Conservation (phyloP, 2,113 vertebrate genomes). For the Tragulus kanchil region DNA sequence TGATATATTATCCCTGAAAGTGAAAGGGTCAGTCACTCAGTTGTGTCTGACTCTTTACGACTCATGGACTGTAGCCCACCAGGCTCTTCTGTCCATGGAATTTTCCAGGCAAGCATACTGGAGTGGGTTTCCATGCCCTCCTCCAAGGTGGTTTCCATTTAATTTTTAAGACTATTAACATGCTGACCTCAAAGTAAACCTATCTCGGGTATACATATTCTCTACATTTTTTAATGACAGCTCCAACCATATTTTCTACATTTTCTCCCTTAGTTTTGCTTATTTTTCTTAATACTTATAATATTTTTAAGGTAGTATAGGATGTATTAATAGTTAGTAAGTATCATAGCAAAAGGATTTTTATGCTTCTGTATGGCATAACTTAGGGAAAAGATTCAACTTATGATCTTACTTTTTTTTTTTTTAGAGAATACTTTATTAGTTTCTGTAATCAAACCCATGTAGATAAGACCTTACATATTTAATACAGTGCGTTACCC, state of each 20-base stretch:
- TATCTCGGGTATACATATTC: not conserved
- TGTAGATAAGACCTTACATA: constrained; percentile 99
- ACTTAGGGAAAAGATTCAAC: constrained; percentile 5
- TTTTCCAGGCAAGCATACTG: too few species aligned
- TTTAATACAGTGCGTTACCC: constrained; percentile 99
- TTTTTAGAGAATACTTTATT: constrained; percentile 98
- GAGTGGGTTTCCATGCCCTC: too few species aligned
- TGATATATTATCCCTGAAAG: not conserved
- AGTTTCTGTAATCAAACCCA: constrained; percentile 99
- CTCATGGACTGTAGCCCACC: too few species aligned
- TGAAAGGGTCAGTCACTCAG: too few species aligned
- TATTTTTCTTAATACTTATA: not conserved
- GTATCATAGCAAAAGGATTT: not conserved
- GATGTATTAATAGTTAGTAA: not conserved
- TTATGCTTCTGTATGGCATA: not conserved
- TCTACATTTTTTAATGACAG: not conserved
- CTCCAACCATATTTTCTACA: not conserved
- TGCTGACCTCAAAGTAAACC: constrained; percentile 18
- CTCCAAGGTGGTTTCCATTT: too few species aligned
- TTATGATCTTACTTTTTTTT: not conserved
- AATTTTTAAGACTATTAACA: too few species aligned
- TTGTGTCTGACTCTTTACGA: too few species aligned
- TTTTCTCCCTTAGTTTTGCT: not conserved
- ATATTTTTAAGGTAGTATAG: not conserved
- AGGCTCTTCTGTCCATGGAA: too few species aligned